phyloP scores from a whole-genome alignment of 1,140 invertebrate species.

The Nephotettix cincticeps region DNA sequence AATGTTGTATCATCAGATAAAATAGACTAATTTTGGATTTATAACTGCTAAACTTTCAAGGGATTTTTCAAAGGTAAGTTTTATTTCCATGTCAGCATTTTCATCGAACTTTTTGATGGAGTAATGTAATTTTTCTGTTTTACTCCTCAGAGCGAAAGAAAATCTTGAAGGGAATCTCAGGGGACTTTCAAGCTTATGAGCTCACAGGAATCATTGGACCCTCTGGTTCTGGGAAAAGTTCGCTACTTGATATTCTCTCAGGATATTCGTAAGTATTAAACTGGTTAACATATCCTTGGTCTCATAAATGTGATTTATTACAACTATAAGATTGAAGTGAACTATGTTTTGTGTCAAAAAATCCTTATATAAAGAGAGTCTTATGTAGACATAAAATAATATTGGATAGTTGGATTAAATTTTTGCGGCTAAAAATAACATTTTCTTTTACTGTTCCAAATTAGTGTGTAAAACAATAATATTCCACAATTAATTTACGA shows the following conservation, averaged over 20 bases:
- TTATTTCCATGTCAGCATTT: too few species aligned
- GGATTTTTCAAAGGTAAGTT: too few species aligned
- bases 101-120: too few species aligned
- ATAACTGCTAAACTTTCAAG: too few species aligned
- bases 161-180: conserved; percentile 82
- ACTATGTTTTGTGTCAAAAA: not conserved
- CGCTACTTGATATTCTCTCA: conserved; percentile 86
- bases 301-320: conserved; percentile 3
- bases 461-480: too few species aligned
- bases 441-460: not conserved
- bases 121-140: too few species aligned
- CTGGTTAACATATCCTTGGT: too few species aligned
- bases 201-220: conserved; percentile 93
- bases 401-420: not conserved
- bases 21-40: too few species aligned
- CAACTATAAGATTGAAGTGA: not conserved
- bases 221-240: conserved; percentile 91
- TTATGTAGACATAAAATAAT: not conserved
- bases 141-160: conserved; percentile 70
- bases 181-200: conserved; percentile 73
- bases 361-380: not conserved
- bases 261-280: conserved; percentile 77
- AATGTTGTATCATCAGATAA: too few species aligned
- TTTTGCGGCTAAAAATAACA: not conserved
- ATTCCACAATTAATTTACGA: too few species aligned